Base-by-base conservation (phyloP, 2,888 invertebrate species). In the Odontocolon sp. region DNA sequence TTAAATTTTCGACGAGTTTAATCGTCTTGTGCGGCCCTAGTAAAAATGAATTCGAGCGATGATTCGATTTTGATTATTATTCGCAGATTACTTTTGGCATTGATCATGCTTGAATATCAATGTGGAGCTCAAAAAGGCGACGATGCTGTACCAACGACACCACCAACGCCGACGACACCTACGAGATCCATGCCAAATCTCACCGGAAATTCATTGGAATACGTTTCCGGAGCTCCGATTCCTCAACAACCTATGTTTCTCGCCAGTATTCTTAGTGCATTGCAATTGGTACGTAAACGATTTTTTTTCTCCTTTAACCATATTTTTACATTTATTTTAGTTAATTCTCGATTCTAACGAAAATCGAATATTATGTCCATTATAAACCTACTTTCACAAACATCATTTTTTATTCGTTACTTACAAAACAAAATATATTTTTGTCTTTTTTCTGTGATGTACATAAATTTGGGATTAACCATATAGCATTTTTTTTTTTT, bases 161-260 rank as follows among this genome's bases (percentile, higher is more conserved):
- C 85, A 8, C 71, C 86, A 3, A 81, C 82, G 67, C 87, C 84
- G 11, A 84, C 81, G 47, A 88, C 87, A 42, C 90, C 89, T 2
- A 85, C 85, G 14, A 79, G 82, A 72, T 81, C 80, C 3, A 76
- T 84, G 75, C 84, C 87, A 38, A 90, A 86, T 81, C 85, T 90
- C 57, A 84, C 83, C 11, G 87, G 87, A 18, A 87, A 80, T 71
- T 85, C 84, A 83, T 90, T 94, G 2, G 93, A 94, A 81, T 94
- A 94, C 84, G 88, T 93, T 56, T 92, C 93, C 16, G 93, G 94
- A 40, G 92, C 94, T 71, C 90, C 94, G 38, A 94, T 95, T 74
- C 94, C 94, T 36, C 95, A 96, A 86, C 96, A 97, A 88, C 94
- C 95, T 26, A 95, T 97, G 93, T 96, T 97, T 87, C 91, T 96